Evolutionary conservation across 2,113 vertebrate genomes (phyloP).

Genomic region (Sebastes schlegelii): DNA sequence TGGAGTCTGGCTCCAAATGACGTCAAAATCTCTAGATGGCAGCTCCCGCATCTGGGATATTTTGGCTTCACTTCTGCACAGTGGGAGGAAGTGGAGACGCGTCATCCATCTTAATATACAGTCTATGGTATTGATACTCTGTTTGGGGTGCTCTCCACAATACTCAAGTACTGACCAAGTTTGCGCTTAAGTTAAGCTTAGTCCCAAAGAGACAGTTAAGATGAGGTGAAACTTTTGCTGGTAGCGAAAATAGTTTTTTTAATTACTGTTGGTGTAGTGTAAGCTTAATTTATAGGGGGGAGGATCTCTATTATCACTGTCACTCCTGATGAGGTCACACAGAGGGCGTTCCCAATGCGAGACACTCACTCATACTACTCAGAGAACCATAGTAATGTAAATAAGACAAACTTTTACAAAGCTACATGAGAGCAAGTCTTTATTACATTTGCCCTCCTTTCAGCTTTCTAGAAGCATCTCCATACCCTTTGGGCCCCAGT

Average conservation of each 20-base stretch:
- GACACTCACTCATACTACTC: background rate
- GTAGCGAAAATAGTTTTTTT: background rate
- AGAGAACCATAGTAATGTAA: background rate
- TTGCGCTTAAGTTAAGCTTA: too few relatives aligned
- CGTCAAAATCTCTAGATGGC: too few relatives aligned
- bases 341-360: background rate
- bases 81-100: too few relatives aligned
- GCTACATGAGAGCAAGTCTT: background rate
- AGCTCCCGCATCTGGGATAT: too few relatives aligned
- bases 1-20: too few relatives aligned
- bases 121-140: too few relatives aligned
- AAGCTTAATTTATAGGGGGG: background rate
- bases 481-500: background rate
- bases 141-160: background rate
- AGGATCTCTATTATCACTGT: background rate
- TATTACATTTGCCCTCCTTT: background rate
- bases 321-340: background rate
- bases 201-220: too few relatives aligned
- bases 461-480: constrained; percentile 12
- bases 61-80: too few relatives aligned
- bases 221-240: too few relatives aligned
- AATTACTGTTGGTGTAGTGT: background rate
- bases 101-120: too few relatives aligned
- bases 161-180: too few relatives aligned
- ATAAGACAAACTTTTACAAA: background rate